Evolutionary conservation across 2,797 vertebrate genomes (phyloP).

Genomic region (Helarctos malayanus): DNA sequence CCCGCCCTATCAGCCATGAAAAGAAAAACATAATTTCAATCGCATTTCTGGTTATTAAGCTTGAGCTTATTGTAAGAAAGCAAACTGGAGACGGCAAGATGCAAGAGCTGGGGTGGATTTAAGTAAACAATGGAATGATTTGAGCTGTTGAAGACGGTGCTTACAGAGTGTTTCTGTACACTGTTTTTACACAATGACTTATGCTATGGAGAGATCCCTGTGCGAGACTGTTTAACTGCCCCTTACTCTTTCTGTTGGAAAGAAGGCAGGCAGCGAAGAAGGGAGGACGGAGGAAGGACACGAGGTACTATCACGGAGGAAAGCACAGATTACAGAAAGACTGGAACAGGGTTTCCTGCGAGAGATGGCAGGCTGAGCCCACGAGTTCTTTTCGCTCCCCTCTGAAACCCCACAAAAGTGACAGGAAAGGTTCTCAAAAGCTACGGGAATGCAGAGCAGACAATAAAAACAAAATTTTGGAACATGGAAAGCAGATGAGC

Average conservation of each 20-base stretch:
- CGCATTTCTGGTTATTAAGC: accelerated
- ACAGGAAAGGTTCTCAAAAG: background rate
- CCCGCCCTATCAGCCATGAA: accelerated
- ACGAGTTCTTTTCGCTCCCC: accelerated
- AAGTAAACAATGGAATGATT: accelerated
- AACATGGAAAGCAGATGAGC: background rate
- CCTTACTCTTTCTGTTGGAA: background rate
- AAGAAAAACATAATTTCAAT: background rate
- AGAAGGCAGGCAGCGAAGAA: background rate
- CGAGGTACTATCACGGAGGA: accelerated
- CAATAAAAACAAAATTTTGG: no score
- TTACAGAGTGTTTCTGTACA: background rate
- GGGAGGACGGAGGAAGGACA: accelerated
- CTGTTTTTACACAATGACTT: background rate
- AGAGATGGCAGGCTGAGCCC: accelerated
- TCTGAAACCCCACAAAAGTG: background rate
- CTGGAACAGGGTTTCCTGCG: accelerated
- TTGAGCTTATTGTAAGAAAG: background rate
- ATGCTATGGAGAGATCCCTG: background rate
- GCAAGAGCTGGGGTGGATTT: background rate
- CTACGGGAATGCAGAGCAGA: background rate
- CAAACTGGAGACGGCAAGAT: background rate
- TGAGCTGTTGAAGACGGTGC: background rate
- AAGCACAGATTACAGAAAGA: no score
- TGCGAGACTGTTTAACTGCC: background rate